Evolutionary conservation across 2,113 vertebrate genomes (phyloP).

Genomic region (Syrrhaptes paradoxus): DNA sequence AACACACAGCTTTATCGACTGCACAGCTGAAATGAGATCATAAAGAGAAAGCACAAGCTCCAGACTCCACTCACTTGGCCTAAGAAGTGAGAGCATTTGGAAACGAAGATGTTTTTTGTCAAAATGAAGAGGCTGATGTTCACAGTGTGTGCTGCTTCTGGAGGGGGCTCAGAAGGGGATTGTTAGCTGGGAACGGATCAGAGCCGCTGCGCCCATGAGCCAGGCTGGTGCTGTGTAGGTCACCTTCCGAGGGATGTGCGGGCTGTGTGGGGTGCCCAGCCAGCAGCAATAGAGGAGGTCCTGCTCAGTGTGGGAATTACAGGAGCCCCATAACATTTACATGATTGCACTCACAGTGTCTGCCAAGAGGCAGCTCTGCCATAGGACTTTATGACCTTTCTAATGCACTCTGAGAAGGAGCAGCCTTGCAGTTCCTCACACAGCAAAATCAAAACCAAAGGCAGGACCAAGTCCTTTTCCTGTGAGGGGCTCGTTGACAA

Average conservation of each 20-base stretch:
- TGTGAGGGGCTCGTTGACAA: neutral
- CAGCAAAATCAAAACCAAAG: neutral
- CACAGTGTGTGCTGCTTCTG: neutral
- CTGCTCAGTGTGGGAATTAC: neutral
- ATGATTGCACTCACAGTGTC: neutral
- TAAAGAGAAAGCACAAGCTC: neutral
- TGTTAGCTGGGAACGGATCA: neutral
- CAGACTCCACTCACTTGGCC: neutral
- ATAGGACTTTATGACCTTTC: neutral
- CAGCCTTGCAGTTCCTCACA: neutral
- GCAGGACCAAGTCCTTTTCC: neutral
- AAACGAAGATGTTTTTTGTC: neutral
- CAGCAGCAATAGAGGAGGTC: neutral
- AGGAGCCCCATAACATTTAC: neutral
- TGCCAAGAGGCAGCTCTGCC: neutral
- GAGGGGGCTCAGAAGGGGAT: neutral
- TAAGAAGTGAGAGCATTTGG: neutral
- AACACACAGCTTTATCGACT: neutral
- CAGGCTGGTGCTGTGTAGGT: neutral
- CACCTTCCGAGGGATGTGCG: fast-evolving
- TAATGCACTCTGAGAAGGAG: neutral
- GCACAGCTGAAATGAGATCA: neutral
- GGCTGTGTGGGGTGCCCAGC: neutral
- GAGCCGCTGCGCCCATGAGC: neutral
- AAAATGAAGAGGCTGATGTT: neutral